Evolutionary conservation across 2,888 invertebrate species (phyloP), one percentile per base, ranked within the genome.

Genomic region (Drosophila dives): DNA sequence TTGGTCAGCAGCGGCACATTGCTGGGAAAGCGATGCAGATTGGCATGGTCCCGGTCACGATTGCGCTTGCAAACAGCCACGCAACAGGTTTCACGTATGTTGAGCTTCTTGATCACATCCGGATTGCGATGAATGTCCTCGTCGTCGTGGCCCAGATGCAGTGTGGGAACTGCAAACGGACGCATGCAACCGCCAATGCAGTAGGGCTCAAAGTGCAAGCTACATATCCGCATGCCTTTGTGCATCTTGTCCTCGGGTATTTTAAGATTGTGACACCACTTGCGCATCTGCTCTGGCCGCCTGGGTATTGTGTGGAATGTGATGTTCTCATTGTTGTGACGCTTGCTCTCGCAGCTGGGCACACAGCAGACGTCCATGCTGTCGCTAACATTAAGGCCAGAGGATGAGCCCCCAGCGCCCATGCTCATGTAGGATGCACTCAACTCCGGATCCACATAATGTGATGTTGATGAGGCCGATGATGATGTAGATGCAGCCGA

Each of bases 161-260:
- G 60, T 0, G 91, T 91, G 51, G 91, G 91, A 64, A 91, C 92
- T 2, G 91, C 91, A 71, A 91, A 91, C 0, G 91, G 91, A 40
- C 91, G 91, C 91, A 91, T 91, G 45, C 91, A 91, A 11, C 91
- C 91, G 8, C 91, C 91, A 67, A 91, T 91, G 75, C 91, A 91
- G 34, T 91, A 92, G 10, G 91, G 76, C 55, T 91, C 91, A 55
- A 91, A 91, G 63, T 91, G 91, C 2, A 86, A 79, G 55, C 92
- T 91, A 54, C 91, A 91, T 23, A 91, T 88, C 7, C 91, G 83
- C 70, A 91, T 88, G 12, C 91, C 91, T 62, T 91, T 91, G 60
- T 91, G 91, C 80, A 91, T 81, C 62, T 87, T 89, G 4, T 83
- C 80, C 49, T 90, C 81, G 55, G 87, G 77, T 68, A 91, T 84